Base-by-base conservation (phyloP, 1,140 invertebrate species). In the Micrasema minimum region DNA sequence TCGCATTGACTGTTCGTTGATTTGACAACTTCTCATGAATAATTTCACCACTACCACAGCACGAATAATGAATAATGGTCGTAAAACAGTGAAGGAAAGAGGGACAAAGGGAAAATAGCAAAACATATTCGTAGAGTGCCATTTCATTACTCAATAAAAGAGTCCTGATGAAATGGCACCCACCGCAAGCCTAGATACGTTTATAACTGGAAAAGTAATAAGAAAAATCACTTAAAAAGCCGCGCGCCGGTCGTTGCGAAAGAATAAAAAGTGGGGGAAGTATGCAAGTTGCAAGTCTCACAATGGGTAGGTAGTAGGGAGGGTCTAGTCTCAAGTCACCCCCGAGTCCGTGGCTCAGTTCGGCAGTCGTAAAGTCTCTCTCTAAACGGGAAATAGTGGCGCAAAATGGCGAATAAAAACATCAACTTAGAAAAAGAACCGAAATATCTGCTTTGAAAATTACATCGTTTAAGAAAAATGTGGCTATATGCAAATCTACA, bases 181-280 rank as follows among this genome's bases (percentile, higher is more conserved):
- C 59, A 68, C 65, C 69, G 46, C 48, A 53, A 65, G 66, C 61
- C 64, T 51, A 71, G 72, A 74, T 75, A 53, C 69, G 69, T 72
- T 75, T 75, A 71, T 72, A 71, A 72, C 53, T 46, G 74, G 66
- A 69, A 51, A 37, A 61, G 71, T 70, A 75, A 75, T 75, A 71
- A 72, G 74, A 75, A 75, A 75, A 75, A 75, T 75, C 74, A 75
- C 74, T 75, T 75, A 75, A 75, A 75, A 73, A 72, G 74, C 72
- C 74, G 70, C 66, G 67, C 70, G 70, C 53, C 69, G 53, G 67
- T 61, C 64, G 68, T 64, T 53, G 51, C 9, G 38, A 45, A 66
- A 69, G 43, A 69, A 73, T 66, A 51, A 45, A 57, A 72, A 65
- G 2, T 11, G 12, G 57, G 66, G 69, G 68, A 53, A 48, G 23